Evolutionary conservation across 2,888 invertebrate genomes (phyloP), one percentile per base, ranked within the genome.

Genomic region (Oligia strigilis): DNA sequence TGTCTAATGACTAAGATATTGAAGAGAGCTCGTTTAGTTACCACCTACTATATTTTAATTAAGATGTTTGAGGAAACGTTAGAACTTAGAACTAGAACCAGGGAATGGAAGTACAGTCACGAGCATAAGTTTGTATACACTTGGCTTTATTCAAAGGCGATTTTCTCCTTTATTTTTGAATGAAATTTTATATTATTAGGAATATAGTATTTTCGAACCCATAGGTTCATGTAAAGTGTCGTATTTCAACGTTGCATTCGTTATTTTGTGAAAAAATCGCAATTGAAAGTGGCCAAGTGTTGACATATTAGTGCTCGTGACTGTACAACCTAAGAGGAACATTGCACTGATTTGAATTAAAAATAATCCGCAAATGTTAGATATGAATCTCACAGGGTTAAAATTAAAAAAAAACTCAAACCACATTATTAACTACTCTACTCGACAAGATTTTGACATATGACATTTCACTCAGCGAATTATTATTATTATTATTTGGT

Each of bases 1-100:
- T 46, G 64, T 82, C 67, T 87, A 74, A 88, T 81, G 67, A 76
- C 73, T 29, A 36, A 73, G 70, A 77, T 81, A 86, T 87, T 88
- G 77, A 82, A 88, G 74, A 73, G 62, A 62, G 73, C 66, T 64
- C 75, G 58, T 84, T 84, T 66, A 49, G 40, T 76, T 65, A 60
- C 46, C 60, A 40, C 23, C 5, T 29, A 66, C 66, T 74, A 62
- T 78, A 49, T 65, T 72, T 78, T 74, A 73, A 75, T 72, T 74
- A 79, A 65, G 58, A 73, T 69, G 19, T 76, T 73, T 52, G 46
- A 66, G n/a, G 52, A 23, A 55, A 80, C 58, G 11, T 71, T 40
- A 69, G 52, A 43, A 29, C 11, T 66, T 17, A 13, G 46, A 55
- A 40, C 49, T 0, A 55, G 6, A 49, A 46, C 11, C 11, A 9